Base-by-base conservation (phyloP, 2,888 invertebrate species). In the Xanthostigma xanthostigma region DNA sequence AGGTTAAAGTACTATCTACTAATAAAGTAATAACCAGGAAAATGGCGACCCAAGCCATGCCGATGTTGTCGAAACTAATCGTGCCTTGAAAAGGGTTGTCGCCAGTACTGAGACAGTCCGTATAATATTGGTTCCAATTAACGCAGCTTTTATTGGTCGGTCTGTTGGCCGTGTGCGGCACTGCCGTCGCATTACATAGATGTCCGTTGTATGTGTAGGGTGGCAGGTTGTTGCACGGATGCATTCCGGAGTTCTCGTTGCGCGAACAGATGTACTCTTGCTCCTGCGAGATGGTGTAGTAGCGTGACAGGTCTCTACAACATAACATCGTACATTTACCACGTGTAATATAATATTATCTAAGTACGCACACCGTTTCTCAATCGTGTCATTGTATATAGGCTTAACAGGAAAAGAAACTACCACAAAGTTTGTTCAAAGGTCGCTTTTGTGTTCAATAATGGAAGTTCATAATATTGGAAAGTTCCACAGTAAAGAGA, bases 41-140 rank as follows among this genome's bases (percentile, higher is more conserved):
- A 69, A 99, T 99, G 56, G 98, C 97, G 54, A 98, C 96, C 97
- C 98, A 99, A 27, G 98, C 98, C 60, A 98, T 81, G 55, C 98
- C 98, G 61, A 98, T 99, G 71, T 99, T 98, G 72, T 99, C 98
- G 69, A 99, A 99, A 39, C 95, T 95, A 62, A 99, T 97, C 50
- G 98, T 95, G 52, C 97, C 97, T 71, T 93, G 92, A 69, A 97
- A 98, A 11, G 98, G 98, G 73, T 99, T 99, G 60, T 85, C 80
- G 48, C 90, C 93, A 57, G 89, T 84, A 54, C 93, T 85, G 53
- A 84, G 81, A 70, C 98, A 99, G 61, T 86, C 84, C 46, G 90
- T 92, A 68, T 97, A 99, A 71, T 98, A 99, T 70, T 89, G 84
- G 72, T 98, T 95, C 97, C 97, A 98, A 72, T 98, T 90, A 58